A percentile compares a stretch with the other conserved stretches of the same genome.
phyloP scores from a whole-genome alignment of 2,888 invertebrate species.

The Volucella inanis region DNA sequence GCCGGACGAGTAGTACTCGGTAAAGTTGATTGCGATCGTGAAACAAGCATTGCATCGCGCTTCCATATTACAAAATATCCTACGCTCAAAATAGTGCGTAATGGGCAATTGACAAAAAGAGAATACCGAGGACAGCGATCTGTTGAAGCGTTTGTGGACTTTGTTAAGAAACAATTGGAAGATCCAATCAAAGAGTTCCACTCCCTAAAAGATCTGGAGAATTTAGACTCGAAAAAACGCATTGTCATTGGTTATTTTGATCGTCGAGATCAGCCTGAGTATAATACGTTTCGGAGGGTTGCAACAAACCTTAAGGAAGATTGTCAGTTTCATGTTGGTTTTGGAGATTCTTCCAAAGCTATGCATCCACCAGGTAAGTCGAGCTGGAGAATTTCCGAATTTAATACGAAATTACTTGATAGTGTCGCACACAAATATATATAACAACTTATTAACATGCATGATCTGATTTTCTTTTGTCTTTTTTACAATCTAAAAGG shows the following conservation, averaged over 20 bases:
- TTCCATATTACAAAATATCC: conserved; percentile 99
- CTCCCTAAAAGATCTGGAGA: conserved; percentile 88
- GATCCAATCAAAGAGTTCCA: conserved; percentile 92
- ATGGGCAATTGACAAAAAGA: conserved; percentile 94
- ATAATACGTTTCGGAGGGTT: conserved; percentile 90
- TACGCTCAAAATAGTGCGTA: conserved; percentile 96
- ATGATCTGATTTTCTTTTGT: conserved; percentile 56
- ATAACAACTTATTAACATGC: conserved; percentile 49
- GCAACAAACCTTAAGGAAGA: conserved; percentile 96
- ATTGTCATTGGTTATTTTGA: conserved; percentile 96
- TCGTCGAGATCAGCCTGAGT: conserved; percentile 90
- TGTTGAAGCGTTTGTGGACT: conserved; percentile 94
- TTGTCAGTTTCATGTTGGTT: conserved; percentile 96
- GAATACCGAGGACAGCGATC: conserved; percentile 96
- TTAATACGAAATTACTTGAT: too few species aligned
- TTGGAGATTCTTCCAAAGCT: conserved; percentile 91
- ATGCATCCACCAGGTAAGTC: conserved; percentile 92
- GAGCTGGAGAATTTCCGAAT: not conserved
- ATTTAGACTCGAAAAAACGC: conserved; percentile 91
- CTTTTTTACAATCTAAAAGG: conserved; percentile 46
- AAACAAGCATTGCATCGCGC: conserved; percentile 92
- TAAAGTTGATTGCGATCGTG: conserved; percentile 98
- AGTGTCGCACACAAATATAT: too few species aligned
- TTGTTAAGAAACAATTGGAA: conserved; percentile 93
- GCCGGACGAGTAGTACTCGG: conserved; percentile 95